Base-by-base conservation (phyloP, 2,113 vertebrate genomes). In the Pygathrix nemaeus region DNA sequence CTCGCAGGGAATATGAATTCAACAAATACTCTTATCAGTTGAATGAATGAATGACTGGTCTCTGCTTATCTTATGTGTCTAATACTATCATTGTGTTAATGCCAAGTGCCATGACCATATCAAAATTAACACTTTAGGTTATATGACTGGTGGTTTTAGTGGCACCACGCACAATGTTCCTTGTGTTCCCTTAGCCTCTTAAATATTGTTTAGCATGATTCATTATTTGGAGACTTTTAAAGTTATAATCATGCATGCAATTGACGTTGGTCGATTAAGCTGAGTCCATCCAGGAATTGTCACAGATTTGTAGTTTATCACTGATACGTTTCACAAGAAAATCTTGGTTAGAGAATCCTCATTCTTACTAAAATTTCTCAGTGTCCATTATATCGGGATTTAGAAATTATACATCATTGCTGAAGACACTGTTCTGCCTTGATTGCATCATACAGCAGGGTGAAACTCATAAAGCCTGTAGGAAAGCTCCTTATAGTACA, bases 281-380 rank as follows among this genome's bases (percentile, higher is more conserved):
- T 70, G 96, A 97, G 93, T 78, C 94, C 97, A 18, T 20, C 48
- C 93, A 94, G 94, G 93, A 94, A 96, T 16, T 32, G 52, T 82
- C 97, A 88, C 68, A 59, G 88, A 93, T 92, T 50, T 0, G 21
- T 18, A 75, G 57, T 38, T 93, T 93, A 80, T 30, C 61, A n/a
- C 81, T 93, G 57, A 87, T 94, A 64, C 52, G 88, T 97, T 98
- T 96, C 97, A 80, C 76, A 79, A 88, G 93, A 70, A 70, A n/a
- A 94, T 98, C 68, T 97, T 90, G 88, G 95, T 40, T 57, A 57
- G 11, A 72, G 25, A 50, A 38, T 78, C 72, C 64, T 10, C 11
- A n/a, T 64, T 79, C 35, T 93, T 57, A 35, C 64, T 78, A 88
- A 73, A 40, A 48, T 68, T 70, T 73, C 73, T 57, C 52, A 48